These are phyloP conservation scores for Eristalis intricaria DNA, from an alignment of 2,888 invertebrate species.

Conservation along the genomic window DNA sequence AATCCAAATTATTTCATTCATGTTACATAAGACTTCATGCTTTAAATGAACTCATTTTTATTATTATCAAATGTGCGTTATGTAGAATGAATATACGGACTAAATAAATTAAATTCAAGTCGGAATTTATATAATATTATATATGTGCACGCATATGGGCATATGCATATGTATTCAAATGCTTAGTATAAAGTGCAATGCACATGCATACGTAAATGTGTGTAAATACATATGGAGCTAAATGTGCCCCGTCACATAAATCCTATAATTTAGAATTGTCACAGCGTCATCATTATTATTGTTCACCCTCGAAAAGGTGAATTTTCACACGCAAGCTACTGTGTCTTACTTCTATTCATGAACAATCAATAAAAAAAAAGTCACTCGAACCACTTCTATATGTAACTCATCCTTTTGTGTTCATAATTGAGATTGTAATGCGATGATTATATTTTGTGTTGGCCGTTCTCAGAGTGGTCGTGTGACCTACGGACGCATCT, in stretches of 20 bases:
- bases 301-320: slow-evolving; percentile 46
- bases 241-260: background rate
- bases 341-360: slow-evolving; percentile 5
- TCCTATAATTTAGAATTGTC: slow-evolving; percentile 29
- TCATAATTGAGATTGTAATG: slow-evolving; percentile 47
- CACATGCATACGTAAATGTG: background rate
- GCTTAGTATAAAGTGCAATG: too few relatives aligned
- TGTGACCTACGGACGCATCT: slow-evolving; percentile 63
- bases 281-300: slow-evolving; percentile 55
- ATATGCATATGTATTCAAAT: too few relatives aligned
- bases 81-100: too few relatives aligned
- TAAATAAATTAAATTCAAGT: too few relatives aligned
- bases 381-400: slow-evolving; percentile 29
- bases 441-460: slow-evolving; percentile 51
- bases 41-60: too few relatives aligned
- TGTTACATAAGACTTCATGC: background rate
- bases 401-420: slow-evolving; percentile 46
- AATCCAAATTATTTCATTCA: too few relatives aligned
- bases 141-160: too few relatives aligned
- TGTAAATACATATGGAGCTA: background rate
- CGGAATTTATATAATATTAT: too few relatives aligned
- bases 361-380: slow-evolving; percentile 59
- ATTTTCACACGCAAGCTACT: slow-evolving; percentile 48
- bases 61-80: too few relatives aligned
- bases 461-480: slow-evolving; percentile 33